Conservation (phyloP, 2,888 invertebrate species). For the Ryuthela nishihirai region DNA sequence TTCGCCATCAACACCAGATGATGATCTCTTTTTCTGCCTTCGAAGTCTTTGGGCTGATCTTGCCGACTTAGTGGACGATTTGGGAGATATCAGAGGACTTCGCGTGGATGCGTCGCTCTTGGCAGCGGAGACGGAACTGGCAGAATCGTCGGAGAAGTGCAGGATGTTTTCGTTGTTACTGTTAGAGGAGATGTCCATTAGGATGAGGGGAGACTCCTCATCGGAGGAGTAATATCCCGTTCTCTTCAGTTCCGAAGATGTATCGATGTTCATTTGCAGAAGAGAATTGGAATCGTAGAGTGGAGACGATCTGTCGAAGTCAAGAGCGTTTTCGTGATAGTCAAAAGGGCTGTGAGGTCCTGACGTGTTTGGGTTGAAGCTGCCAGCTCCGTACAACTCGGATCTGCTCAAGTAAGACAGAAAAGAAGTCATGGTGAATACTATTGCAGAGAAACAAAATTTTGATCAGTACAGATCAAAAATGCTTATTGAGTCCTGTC, state of each 20-base stretch:
- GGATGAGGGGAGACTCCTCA: slow-evolving; percentile 11
- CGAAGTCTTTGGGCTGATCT: background rate
- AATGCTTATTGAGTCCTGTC: too few relatives aligned
- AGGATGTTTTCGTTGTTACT: background rate
- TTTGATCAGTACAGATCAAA: too few relatives aligned
- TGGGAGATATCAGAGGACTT: slow-evolving; percentile 5
- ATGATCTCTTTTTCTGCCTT: slow-evolving; percentile 2
- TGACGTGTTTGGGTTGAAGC: too few relatives aligned
- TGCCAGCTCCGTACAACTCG: too few relatives aligned
- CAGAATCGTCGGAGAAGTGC: background rate
- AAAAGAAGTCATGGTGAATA: too few relatives aligned
- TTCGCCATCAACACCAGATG: slow-evolving; percentile 3
- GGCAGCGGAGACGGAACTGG: slow-evolving; percentile 12
- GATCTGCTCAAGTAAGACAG: too few relatives aligned
- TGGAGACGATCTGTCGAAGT: too few relatives aligned
- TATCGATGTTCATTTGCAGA: too few relatives aligned
- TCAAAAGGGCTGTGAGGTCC: too few relatives aligned
- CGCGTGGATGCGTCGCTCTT: slow-evolving; percentile 8
- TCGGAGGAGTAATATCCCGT: slow-evolving; percentile 13
- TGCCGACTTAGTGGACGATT: background rate
- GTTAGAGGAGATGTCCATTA: slow-evolving; percentile 19
- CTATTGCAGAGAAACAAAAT: too few relatives aligned
- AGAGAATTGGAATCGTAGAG: too few relatives aligned
- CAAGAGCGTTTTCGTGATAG: too few relatives aligned
- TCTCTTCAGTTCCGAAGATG: background rate